Evolutionary conservation across 1,140 invertebrate genomes (phyloP).

Genomic region (Schlechtendalia chinensis): DNA sequence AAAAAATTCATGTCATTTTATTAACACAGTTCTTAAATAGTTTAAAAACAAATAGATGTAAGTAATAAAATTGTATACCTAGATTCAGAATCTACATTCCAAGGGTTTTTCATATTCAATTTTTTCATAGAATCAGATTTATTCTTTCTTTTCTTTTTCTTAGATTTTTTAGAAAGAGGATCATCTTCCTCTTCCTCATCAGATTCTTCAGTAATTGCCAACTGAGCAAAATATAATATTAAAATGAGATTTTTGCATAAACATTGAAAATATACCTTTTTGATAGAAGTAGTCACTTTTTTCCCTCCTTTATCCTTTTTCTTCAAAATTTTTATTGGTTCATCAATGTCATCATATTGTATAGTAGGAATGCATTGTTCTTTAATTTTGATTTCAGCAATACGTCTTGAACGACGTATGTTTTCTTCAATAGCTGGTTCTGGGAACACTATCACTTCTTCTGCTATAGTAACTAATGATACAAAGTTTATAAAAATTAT

Average conservation of each 20-base stretch:
- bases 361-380: constrained; percentile 32
- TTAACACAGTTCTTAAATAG: background rate
- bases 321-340: background rate
- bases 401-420: constrained; percentile 34
- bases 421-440: background rate
- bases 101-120: constrained; percentile 66
- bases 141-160: constrained; percentile 57
- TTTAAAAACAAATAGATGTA: background rate
- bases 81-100: constrained; percentile 67
- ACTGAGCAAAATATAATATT: constrained; percentile 6
- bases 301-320: constrained; percentile 38
- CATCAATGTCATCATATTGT: constrained; percentile 34
- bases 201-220: constrained; percentile 16
- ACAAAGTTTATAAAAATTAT: background rate
- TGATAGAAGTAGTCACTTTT: background rate
- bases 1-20: background rate
- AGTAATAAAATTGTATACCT: constrained; percentile 55
- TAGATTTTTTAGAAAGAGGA: constrained; percentile 38
- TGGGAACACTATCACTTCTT: constrained; percentile 15
- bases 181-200: constrained; percentile 50
- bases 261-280: constrained; percentile 4
- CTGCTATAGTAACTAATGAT: constrained; percentile 14
- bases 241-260: background rate
- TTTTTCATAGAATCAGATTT: constrained; percentile 57
- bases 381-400: constrained; percentile 47